A percentile compares a stretch with the other conserved stretches of the same genome.
phyloP scores from a whole-genome alignment of 2,888 invertebrate species.

The Tillus elongatus region DNA sequence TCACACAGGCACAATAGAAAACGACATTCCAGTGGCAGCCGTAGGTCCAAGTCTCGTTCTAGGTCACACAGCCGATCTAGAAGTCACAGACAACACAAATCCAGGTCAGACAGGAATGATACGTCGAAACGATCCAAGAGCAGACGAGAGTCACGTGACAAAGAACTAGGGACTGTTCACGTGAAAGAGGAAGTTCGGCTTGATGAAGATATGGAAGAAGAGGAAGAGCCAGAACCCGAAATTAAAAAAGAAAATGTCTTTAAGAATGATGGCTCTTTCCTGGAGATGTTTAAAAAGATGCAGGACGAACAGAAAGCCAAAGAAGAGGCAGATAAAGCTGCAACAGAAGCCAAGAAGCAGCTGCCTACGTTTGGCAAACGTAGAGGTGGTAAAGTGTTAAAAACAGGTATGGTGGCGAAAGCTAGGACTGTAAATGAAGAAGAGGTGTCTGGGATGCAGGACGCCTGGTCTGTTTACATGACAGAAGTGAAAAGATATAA shows the following conservation, averaged over 20 bases:
- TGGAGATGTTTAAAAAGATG: conserved; percentile 88
- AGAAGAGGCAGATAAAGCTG: conserved; percentile 33
- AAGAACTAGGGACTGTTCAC: conserved; percentile 4
- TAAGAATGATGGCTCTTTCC: conserved; percentile 83
- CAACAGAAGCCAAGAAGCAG: conserved; percentile 40
- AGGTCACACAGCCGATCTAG: conserved; percentile 15
- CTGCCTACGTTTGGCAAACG: conserved; percentile 65
- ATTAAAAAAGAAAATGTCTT: conserved; percentile 57
- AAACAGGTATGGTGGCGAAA: conserved; percentile 85
- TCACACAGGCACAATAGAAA: conserved; percentile 10
- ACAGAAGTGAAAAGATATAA: conserved; percentile 89
- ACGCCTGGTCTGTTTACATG: conserved; percentile 90
- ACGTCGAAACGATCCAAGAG: conserved; percentile 12
- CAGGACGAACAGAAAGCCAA: conserved; percentile 52
- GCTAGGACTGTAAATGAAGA: conserved; percentile 58
- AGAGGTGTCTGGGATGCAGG: conserved; percentile 59
- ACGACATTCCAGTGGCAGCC: conserved; percentile 17
- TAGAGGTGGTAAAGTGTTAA: conserved; percentile 75
- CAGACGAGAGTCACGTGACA: conserved; percentile 14
- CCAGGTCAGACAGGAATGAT: conserved; percentile 19
- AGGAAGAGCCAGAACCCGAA: conserved; percentile 30
- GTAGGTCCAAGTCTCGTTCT: conserved; percentile 8
- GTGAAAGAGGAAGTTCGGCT: conserved; percentile 1
- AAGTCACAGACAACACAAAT: conserved; percentile 15
- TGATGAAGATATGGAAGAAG: conserved; percentile 24